These are phyloP conservation scores for Trichoplusia ni DNA, from an alignment of 1,140 invertebrate genomes.

Conservation along the genomic window DNA sequence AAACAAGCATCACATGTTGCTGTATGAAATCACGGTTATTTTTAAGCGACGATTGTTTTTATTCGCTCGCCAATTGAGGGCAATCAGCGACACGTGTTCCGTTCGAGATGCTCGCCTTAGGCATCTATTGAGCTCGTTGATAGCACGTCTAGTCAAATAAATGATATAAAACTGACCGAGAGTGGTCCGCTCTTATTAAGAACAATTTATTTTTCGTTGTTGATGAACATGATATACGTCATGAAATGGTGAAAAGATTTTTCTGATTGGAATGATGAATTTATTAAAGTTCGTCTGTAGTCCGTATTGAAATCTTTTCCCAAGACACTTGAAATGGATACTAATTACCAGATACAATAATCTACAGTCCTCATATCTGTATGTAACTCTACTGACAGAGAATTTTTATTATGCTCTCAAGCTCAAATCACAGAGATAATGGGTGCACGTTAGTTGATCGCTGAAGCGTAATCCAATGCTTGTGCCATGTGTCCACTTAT, in stretches of 20 bases:
- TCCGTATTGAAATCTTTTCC: conserved; percentile 37
- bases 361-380: conserved; percentile 41
- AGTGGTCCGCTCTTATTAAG: neutral
- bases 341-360: conserved; percentile 46
- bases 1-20: conserved; percentile 76
- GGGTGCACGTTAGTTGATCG: conserved; percentile 47
- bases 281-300: neutral
- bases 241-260: too few relatives aligned
- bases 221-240: too few relatives aligned
- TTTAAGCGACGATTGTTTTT: conserved; percentile 80
- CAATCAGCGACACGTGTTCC: conserved; percentile 79
- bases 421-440: conserved; percentile 69
- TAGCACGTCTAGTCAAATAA: conserved; percentile 25
- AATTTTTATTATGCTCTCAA: conserved; percentile 69
- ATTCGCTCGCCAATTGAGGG: conserved; percentile 80
- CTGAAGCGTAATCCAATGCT: conserved; percentile 63
- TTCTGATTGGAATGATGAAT: too few relatives aligned
- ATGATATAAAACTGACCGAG: conserved; percentile 2
- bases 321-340: conserved; percentile 58
- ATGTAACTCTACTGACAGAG: conserved; percentile 38
- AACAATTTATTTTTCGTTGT: neutral
- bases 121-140: conserved; percentile 69
- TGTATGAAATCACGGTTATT: conserved; percentile 80
- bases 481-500: conserved; percentile 60
- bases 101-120: conserved; percentile 67